Evolutionary conservation across 2,113 vertebrate genomes (phyloP).

Genomic region (Caranx ignobilis): DNA sequence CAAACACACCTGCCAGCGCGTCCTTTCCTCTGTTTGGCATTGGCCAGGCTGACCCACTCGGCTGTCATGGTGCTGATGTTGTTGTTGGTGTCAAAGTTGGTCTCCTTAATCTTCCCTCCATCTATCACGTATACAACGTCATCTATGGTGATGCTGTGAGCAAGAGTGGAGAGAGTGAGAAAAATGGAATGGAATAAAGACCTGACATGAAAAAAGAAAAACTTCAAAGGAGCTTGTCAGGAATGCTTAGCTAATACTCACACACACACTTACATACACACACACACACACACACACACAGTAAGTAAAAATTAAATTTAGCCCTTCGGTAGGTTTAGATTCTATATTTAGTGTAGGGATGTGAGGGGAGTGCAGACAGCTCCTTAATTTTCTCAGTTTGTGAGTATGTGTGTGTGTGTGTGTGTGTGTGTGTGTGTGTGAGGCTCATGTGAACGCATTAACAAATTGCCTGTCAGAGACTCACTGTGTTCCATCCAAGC

Average conservation of each 20-base stretch:
- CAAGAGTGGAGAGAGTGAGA: conserved; percentile 16
- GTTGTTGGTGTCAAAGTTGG: conserved; percentile 97
- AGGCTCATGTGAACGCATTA: conserved; percentile 29
- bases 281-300: conserved; percentile 23
- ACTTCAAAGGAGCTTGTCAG: conserved; percentile 59
- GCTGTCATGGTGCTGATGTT: conserved; percentile 98
- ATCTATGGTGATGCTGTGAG: conserved; percentile 95
- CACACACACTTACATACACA: conserved; percentile 5
- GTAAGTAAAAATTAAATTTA: conserved; percentile 47
- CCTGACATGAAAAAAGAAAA: conserved; percentile 7
- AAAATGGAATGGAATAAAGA: background rate
- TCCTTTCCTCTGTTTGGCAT: conserved; percentile 96
- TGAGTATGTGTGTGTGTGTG: conserved; percentile 17
- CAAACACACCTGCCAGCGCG: conserved; percentile 89
- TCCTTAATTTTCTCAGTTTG: conserved; percentile 50
- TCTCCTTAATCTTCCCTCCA: conserved; percentile 98
- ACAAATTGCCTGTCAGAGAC: conserved; percentile 57
- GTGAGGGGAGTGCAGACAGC: conserved; percentile 35
- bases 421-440: conserved; percentile 17
- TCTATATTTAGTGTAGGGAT: conserved; percentile 61
- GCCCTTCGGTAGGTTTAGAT: conserved; percentile 41
- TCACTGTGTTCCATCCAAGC: conserved; percentile 25
- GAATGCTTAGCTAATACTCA: conserved; percentile 3
- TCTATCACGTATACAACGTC: conserved; percentile 97
- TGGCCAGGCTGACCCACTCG: conserved; percentile 98